Evolutionary conservation across 2,888 invertebrate species (phyloP).

Genomic region (Thymelicus lineola): DNA sequence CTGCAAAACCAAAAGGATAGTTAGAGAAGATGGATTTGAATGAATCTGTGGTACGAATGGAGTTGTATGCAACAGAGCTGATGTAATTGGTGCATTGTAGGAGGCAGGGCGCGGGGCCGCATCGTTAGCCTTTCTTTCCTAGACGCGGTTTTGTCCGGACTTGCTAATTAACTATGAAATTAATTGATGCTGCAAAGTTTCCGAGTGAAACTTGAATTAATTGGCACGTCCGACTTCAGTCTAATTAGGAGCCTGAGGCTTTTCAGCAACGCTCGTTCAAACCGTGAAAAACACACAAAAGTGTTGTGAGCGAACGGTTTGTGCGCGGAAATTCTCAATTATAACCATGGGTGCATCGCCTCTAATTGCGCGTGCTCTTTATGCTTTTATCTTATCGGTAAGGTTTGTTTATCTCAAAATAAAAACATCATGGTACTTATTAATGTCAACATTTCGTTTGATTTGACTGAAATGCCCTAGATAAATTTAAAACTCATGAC

Average conservation of each 20-base stretch:
- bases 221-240: slow-evolving; percentile 85
- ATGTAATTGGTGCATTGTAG: slow-evolving; percentile 81
- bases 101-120: slow-evolving; percentile 70
- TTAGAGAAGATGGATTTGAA: slow-evolving; percentile 53
- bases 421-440: not conserved
- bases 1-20: slow-evolving; percentile 35
- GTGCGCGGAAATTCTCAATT: slow-evolving; percentile 55
- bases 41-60: slow-evolving; percentile 60
- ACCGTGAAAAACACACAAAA: slow-evolving; percentile 83
- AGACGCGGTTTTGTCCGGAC: slow-evolving; percentile 79
- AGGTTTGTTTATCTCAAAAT: slow-evolving; percentile 27
- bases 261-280: slow-evolving; percentile 81
- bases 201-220: slow-evolving; percentile 85
- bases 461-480: too few species aligned
- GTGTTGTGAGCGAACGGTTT: slow-evolving; percentile 72
- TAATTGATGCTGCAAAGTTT: slow-evolving; percentile 85
- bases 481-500: too few species aligned
- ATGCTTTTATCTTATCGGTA: slow-evolving; percentile 27
- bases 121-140: slow-evolving; percentile 82
- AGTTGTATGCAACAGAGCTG: slow-evolving; percentile 67
- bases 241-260: slow-evolving; percentile 84
- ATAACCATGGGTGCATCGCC: slow-evolving; percentile 48
- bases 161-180: slow-evolving; percentile 85
- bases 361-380: slow-evolving; percentile 46
- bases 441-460: too few species aligned